Conservation (phyloP, 2,888 invertebrate species). For the Troides aeacus region DNA sequence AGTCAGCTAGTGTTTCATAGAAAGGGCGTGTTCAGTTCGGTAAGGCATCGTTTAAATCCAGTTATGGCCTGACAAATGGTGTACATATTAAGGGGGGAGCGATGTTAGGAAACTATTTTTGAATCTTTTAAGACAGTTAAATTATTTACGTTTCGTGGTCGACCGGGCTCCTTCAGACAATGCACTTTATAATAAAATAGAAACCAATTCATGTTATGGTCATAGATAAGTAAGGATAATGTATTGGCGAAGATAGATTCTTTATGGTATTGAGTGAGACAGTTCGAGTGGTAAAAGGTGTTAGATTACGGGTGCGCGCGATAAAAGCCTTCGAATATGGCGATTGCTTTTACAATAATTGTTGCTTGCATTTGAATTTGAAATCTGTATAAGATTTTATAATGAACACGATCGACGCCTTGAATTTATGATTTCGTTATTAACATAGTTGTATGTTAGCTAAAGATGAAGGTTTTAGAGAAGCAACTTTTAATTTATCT, state of each 20-base stretch:
- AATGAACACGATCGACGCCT: not conserved
- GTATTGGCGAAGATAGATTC: constrained; percentile 73
- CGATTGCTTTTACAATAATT: constrained; percentile 62
- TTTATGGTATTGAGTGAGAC: constrained; percentile 74
- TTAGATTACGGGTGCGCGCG: constrained; percentile 64
- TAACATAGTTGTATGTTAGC: not conserved
- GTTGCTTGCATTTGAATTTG: constrained; percentile 47
- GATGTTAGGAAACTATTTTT: constrained; percentile 80
- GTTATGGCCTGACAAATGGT: constrained; percentile 80
- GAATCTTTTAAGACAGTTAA: constrained; percentile 81
- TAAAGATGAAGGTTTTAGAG: not conserved
- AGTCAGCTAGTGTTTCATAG: constrained; percentile 45
- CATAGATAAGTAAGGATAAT: constrained; percentile 75
- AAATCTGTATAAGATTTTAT: constrained; percentile 38
- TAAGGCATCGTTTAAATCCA: constrained; percentile 77
- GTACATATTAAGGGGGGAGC: constrained; percentile 79
- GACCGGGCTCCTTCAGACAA: constrained; percentile 73
- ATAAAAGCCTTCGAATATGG: constrained; percentile 50
- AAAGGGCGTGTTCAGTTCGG: constrained; percentile 66
- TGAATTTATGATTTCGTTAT: not conserved
- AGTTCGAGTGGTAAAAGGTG: constrained; percentile 72
- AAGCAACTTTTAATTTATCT: not conserved
- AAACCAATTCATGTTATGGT: constrained; percentile 72
- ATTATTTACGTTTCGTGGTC: constrained; percentile 77
- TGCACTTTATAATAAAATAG: constrained; percentile 80